Conservation (phyloP, 1,140 invertebrate genomes). For the Teleopsis dalmanni region DNA sequence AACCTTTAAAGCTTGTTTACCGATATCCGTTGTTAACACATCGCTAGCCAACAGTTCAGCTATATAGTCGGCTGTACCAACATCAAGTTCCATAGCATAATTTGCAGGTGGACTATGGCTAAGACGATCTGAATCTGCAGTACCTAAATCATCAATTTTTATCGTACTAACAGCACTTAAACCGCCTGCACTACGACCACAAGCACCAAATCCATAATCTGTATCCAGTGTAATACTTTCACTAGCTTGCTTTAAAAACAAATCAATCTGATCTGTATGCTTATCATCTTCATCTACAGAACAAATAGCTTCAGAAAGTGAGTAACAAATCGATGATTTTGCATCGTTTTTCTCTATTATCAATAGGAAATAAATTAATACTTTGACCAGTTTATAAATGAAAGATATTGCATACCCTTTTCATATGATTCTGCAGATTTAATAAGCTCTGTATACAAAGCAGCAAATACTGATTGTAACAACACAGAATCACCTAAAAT, state of each 20-base stretch:
- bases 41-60: slow-evolving; percentile 50
- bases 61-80: slow-evolving; percentile 47
- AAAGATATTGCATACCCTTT: slow-evolving; percentile 24
- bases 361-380: no score
- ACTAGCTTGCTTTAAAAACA: slow-evolving; percentile 51
- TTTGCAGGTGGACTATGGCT: slow-evolving; percentile 38
- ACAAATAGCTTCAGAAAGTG: slow-evolving; percentile 65
- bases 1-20: slow-evolving; percentile 52
- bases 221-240: slow-evolving; percentile 40
- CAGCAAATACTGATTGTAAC: slow-evolving; percentile 57
- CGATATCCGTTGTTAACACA: slow-evolving; percentile 47
- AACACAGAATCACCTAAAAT: slow-evolving; percentile 54
- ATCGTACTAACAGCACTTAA: slow-evolving; percentile 37
- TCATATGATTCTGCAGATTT: slow-evolving; percentile 45
- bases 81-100: slow-evolving; percentile 40
- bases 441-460: slow-evolving; percentile 52
- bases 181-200: slow-evolving; percentile 17
- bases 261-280: slow-evolving; percentile 59
- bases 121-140: slow-evolving; percentile 29
- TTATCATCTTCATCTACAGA: slow-evolving; percentile 69
- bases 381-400: no score
- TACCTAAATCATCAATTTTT: slow-evolving; percentile 38
- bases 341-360: slow-evolving; percentile 20
- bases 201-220: slow-evolving; percentile 12
- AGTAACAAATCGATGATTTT: slow-evolving; percentile 45